Percentiles rank a stretch among this genome's conserved stretches.
Evolutionary conservation across 2,113 vertebrate species (phyloP).

Genomic region (Chloebia gouldiae): DNA sequence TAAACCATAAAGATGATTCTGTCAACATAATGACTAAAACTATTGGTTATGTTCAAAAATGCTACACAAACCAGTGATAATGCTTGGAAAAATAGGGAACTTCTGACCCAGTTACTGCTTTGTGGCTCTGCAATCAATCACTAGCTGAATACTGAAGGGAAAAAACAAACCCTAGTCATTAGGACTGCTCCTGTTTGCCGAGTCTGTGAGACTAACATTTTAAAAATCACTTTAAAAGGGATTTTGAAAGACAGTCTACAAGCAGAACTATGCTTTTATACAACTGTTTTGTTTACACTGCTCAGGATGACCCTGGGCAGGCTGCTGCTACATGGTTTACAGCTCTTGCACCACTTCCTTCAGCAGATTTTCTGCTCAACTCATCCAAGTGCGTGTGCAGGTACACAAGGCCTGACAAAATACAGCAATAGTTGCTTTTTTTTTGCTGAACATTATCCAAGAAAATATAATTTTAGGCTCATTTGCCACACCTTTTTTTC

Average conservation of each 20-base stretch:
- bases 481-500: fast-evolving
- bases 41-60: background rate
- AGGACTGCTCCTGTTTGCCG: background rate
- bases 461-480: background rate
- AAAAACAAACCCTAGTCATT: background rate
- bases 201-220: background rate
- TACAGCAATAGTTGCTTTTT: background rate
- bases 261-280: background rate
- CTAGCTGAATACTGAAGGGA: background rate
- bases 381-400: background rate
- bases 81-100: background rate
- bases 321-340: background rate
- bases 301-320: background rate
- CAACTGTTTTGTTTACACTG: background rate
- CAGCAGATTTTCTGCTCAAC: background rate
- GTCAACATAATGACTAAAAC: background rate
- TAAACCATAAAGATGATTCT: background rate
- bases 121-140: background rate
- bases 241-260: background rate
- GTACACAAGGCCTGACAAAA: background rate
- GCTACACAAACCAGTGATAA: background rate
- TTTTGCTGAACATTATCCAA: background rate
- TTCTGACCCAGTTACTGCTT: background rate
- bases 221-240: background rate
- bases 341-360: background rate